Base-by-base conservation (phyloP, 2,888 invertebrate species). In the Hypsopygia costalis region DNA sequence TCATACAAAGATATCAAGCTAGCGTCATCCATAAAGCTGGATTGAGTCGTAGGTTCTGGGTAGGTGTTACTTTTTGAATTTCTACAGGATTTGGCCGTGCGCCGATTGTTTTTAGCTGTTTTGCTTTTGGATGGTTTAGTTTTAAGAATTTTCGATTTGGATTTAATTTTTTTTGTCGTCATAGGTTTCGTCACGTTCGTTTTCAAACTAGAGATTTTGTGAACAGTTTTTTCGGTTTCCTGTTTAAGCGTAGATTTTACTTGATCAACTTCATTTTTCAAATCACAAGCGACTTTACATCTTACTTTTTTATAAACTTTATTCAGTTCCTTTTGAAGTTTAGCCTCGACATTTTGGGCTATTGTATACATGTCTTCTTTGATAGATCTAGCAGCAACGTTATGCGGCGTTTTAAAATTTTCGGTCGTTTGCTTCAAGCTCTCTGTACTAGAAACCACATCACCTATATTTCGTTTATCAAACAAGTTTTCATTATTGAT, bases 1-100 rank as follows among this genome's bases (percentile, higher is more conserved):
- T 81, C 81, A 35, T 66, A 72, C 27, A 74, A 36, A 6, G 64
- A 63, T 4, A 79, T 51, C 68, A 78, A 64, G 21, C 54, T 49
- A 36, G 57, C 70, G 32, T 81, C 79, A 29, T 77, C 76, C 8
- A 53, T 47, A 0, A 66, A 56, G 25, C 58, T 46, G 12, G 49
- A 43, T 16, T 37, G 34, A n/a, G 41, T 38, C 9, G 45, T 34
- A 2, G 43, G 8, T 8, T 37, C 30, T 28, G 22, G 12, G 35
- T 31, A 3, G 34, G 37, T 28, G 41, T 47, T 1, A 36, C 16
- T n/a, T 49, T 20, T 29, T 38, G 11, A 22, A 22, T 36, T 11
- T 32, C 9, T 39, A n/a, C 9, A 12, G 32, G 9, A 6, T 5
- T 30, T 11, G 5, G 3, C 4, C 27, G 6, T 16, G 31, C 21